Base-by-base conservation (phyloP, 1,140 invertebrate genomes). In the Coelopa frigida region DNA sequence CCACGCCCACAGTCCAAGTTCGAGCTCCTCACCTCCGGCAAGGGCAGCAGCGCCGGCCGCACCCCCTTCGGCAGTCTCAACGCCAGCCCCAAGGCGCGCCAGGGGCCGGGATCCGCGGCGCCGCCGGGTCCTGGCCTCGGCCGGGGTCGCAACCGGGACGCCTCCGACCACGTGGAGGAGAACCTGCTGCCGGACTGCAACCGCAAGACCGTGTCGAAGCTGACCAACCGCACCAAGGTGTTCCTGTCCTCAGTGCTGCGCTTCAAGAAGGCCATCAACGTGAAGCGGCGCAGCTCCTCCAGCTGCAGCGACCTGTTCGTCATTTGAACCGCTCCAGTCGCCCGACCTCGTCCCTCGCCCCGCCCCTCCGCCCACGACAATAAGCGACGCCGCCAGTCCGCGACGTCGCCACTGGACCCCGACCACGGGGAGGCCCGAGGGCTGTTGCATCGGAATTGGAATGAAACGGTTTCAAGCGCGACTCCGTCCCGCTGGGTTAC, bases 261-360 rank as follows among this genome's bases (percentile, higher is more conserved):
- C 32, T 66, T 68, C 31, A 68, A 68, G 44, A 60, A 57, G 23
- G 23, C 53, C 22, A 49, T 59, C 21, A 58, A 58, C 40, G 56
- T 68, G 37, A 61, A 56, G 33, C 49, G 65, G 0, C 53, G 66
- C 36, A 68, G 53, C 44, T 68, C 66, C 2, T 61, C 54, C 23
- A 64, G 59, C 46, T 68, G 66, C 53, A 68, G 58, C 37, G 60
- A 68, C 52, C 44, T 68, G 20, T 68, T 68, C 41, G 62, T 64
- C 44, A 68, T 68, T 50, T 68, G 60, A 61, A n/a, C n/a, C n/a
- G n/a, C n/a, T n/a, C n/a, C n/a, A n/a, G n/a, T n/a, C n/a, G n/a
- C n/a, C n/a, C n/a, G n/a, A n/a, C n/a, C n/a, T n/a, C n/a, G n/a
- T n/a, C n/a, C n/a, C n/a, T n/a, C n/a, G n/a, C n/a, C n/a, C n/a